Evolutionary conservation across 2,888 invertebrate genomes (phyloP), one percentile per base, ranked within the genome.

Genomic region (Oscheius myriophilus): DNA sequence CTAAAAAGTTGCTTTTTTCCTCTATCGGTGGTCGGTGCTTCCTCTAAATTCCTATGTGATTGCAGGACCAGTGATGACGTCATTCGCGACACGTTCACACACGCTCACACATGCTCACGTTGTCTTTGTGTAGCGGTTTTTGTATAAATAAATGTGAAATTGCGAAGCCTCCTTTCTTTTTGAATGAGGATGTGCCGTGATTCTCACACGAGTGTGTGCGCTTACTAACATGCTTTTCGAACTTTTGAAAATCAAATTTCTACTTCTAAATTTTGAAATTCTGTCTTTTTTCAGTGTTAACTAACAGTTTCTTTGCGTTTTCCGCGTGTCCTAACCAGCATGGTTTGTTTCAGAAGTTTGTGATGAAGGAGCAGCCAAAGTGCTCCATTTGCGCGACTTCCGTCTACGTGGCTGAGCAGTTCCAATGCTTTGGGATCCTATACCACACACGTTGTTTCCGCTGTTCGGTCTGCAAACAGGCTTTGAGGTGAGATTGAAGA

Each of bases 381-480:
- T 82, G 81, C 61, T 61, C 72, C 23, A 52, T 73, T 25, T 82
- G 81, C 67, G 55, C 61, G 11, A 75, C 70, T 26, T 74, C 76
- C 18, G 81, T 80, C 11, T 82, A 82, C 57, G 58, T 75, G 4
- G 81, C 81, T 9, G 81, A 82, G 64, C 76, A 77, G 59, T 77
- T 79, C 46, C 78, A 76, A 21, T 82, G 81, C 54, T 80, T 80
- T 67, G 79, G 78, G 0, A 55, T 68, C 49, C 69, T 76, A 33
- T 82, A 76, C 43, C 81, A 82, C 62, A 66, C 73, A 12, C 78
- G 76, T 53, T 82, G 81, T 55, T 82, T 82, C 73, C 63, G 80
- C 65, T 82, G 81, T 61, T 11, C 52, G 14, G 74, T 75, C 21
- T 82, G 81, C 69, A 69, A 71, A 61, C 80, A 79, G 51, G 69